Conservation (phyloP, 2,113 vertebrate genomes). For the Phylloscopus trochiloides region DNA sequence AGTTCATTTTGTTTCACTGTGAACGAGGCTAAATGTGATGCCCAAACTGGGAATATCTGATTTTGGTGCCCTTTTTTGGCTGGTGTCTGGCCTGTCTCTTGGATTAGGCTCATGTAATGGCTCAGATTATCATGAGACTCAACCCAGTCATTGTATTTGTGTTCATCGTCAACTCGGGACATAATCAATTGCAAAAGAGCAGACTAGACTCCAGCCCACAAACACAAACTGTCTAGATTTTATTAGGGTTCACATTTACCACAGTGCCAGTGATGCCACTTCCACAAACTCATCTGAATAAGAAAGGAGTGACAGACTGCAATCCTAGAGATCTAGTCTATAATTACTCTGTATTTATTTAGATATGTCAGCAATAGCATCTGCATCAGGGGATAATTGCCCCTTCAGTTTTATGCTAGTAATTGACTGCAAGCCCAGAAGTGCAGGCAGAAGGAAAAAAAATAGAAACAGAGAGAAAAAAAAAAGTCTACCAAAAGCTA, state of each 20-base stretch:
- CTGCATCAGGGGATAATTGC: not conserved
- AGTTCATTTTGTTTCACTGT: constrained; percentile 41
- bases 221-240: not conserved
- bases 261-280: not conserved
- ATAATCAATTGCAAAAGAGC: not conserved
- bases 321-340: not conserved
- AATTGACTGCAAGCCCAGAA: not conserved
- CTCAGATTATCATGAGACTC: not conserved
- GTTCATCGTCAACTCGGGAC: not conserved
- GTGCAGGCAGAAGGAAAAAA: not conserved
- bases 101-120: not conserved
- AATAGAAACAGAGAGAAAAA: not conserved
- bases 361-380: not conserved
- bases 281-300: not conserved
- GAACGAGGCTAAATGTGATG: constrained; percentile 42
- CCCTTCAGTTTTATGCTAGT: not conserved
- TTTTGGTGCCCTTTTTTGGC: constrained; percentile 52
- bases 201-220: not conserved
- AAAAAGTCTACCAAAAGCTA: not conserved
- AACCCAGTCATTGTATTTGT: not conserved
- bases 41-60: constrained; percentile 61
- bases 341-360: constrained; percentile 24
- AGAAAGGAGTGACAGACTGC: not conserved
- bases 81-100: not conserved
- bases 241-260: not conserved